Evolutionary conservation across 2,797 vertebrate genomes (phyloP), one percentile per base, ranked within the genome.

Genomic region (Sebastes cheni): DNA sequence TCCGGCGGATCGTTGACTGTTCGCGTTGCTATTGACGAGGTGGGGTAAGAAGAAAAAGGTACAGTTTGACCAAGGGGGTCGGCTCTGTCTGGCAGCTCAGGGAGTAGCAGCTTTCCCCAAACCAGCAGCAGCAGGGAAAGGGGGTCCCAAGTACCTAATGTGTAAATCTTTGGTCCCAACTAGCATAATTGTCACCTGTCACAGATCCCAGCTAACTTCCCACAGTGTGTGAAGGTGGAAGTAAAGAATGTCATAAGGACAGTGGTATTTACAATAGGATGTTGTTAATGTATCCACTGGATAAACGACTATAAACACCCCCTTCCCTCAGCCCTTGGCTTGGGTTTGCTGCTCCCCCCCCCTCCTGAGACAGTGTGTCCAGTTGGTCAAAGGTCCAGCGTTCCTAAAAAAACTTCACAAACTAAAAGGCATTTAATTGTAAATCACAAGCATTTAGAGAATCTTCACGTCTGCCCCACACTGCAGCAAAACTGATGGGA

Each of bases 321-420:
- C 92, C 78, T 90, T 91, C 89, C 86, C 90, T 86, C 74, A 89
- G 86, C 86, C 91, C 91, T 91, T 67, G 73, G 88, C 87, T 87
- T 91, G 96, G 95, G 91, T 93, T 88, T 93, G 93, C 96, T 97
- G 97, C 97, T 96, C 90, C 75, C 89, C 96, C 96, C 96, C 81
- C 96, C 78, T 95, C 95, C 96, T 96, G 95, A 97, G 96, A 98
- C 97, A 99, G 97, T 96, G 94, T 95, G 95, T 98, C 98, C 98
- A 97, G 97, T 99, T 99, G 98, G 98, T 97, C 98, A 99, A 99
- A 99, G 97, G 98, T 99, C 98, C 98, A 99, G 96, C 96, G 96
- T 97, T 97, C 98, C 98, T 98, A 97, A 95, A 96, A 30, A 96
- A 95, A 96, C 96, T 95, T 91, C 93, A 97, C 95, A 97, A 95